Evolutionary conservation across 2,113 vertebrate species (phyloP).

Genomic region (Halcyon senegalensis): DNA sequence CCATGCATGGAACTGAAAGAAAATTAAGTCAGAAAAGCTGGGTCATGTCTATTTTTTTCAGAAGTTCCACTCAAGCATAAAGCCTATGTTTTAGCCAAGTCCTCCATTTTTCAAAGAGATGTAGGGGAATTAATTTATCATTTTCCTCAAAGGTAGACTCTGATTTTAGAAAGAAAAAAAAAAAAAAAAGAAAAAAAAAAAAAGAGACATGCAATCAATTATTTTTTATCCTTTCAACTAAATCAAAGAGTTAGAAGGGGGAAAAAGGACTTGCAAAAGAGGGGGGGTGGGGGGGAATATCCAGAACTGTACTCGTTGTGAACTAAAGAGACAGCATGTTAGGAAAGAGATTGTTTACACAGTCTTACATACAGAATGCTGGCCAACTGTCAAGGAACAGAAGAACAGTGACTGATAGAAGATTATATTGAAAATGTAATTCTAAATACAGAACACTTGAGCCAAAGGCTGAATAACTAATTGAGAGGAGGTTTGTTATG

Average conservation of each 20-base stretch:
- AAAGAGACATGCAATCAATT: not conserved
- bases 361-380: not conserved
- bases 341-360: not conserved
- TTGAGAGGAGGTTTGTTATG: not conserved
- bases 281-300: not conserved
- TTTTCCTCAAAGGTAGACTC: not conserved
- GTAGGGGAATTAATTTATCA: not conserved
- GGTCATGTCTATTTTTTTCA: not conserved
- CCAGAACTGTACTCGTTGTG: not conserved
- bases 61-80: not conserved
- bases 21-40: not conserved
- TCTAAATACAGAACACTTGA: not conserved
- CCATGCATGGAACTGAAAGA: not conserved
- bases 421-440: not conserved
- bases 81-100: not conserved
- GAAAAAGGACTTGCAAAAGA: not conserved
- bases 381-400: not conserved
- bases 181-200: too few species aligned
- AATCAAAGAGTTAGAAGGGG: not conserved
- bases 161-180: not conserved
- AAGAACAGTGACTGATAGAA: not conserved
- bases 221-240: not conserved
- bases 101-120: not conserved
- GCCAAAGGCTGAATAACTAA: not conserved
- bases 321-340: not conserved